phyloP scores from a whole-genome alignment of 1,140 invertebrate genomes.

The Lepidotrigona ventralis region DNA sequence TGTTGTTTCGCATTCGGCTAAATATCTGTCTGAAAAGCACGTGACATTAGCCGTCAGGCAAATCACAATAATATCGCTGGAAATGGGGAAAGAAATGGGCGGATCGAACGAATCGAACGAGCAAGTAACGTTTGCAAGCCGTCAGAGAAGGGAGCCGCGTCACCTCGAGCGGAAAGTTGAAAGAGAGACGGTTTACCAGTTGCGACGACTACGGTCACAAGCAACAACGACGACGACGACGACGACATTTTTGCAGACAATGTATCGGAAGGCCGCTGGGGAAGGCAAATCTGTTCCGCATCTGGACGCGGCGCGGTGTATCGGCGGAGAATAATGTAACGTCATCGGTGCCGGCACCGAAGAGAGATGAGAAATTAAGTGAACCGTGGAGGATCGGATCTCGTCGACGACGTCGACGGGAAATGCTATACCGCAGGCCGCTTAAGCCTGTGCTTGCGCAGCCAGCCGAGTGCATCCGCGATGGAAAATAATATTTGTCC shows the following conservation, averaged over 20 bases:
- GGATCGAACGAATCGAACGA: not conserved
- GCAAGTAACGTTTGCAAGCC: not conserved
- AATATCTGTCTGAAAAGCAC: not conserved
- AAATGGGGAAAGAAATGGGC: not conserved
- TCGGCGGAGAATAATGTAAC: slow-evolving; percentile 57
- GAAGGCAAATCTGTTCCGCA: slow-evolving; percentile 58
- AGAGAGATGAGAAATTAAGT: slow-evolving; percentile 66
- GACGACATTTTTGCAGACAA: slow-evolving; percentile 26
- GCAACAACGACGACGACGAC: not conserved
- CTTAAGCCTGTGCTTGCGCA: slow-evolving; percentile 59
- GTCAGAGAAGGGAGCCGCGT: not conserved
- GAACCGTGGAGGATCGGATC: slow-evolving; percentile 63
- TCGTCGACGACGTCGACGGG: slow-evolving; percentile 28
- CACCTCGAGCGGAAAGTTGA: not conserved
- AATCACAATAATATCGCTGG: not conserved
- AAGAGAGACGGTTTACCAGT: slow-evolving; percentile 16
- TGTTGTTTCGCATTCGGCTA: too few species aligned
- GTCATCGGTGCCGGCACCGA: slow-evolving; percentile 40
- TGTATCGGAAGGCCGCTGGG: slow-evolving; percentile 20
- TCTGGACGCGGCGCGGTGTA: slow-evolving; percentile 31
- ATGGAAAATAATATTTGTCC: slow-evolving; percentile 67
- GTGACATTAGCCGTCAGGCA: not conserved
- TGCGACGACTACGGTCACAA: not conserved
- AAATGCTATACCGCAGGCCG: slow-evolving; percentile 47
- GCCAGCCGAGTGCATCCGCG: slow-evolving; percentile 54